These are phyloP conservation scores for Doris montereyensis DNA, from an alignment of 2,888 invertebrate genomes.

Conservation along the genomic window DNA sequence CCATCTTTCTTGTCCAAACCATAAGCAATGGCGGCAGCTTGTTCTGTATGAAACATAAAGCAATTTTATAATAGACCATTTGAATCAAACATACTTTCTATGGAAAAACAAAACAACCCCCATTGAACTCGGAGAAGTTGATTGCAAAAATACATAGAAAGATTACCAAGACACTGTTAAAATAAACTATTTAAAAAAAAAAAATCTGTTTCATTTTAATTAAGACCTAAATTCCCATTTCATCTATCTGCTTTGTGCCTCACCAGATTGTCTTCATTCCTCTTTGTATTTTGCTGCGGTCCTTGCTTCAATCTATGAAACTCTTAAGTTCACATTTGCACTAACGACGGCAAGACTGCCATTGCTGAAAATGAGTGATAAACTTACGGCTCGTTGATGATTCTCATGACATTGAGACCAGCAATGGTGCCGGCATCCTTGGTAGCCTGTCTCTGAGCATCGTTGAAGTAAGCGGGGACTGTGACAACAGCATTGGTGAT, in stretches of 20 bases:
- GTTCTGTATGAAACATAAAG: slow-evolving; percentile 78
- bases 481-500: slow-evolving; percentile 92
- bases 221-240: too few species aligned
- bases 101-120: neutral
- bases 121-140: neutral
- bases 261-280: too few species aligned
- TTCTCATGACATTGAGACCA: slow-evolving; percentile 91
- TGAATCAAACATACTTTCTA: neutral
- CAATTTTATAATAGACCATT: neutral
- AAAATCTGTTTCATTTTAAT: too few species aligned
- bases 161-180: neutral
- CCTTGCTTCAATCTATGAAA: too few species aligned
- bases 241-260: too few species aligned
- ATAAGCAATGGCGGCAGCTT: slow-evolving; percentile 96
- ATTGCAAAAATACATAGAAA: neutral
- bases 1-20: slow-evolving; percentile 97
- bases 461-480: slow-evolving; percentile 99
- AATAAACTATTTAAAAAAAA: too few species aligned
- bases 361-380: too few species aligned
- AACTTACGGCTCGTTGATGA: slow-evolving; percentile 88
- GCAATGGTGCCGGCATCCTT: slow-evolving; percentile 98
- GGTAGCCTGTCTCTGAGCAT: slow-evolving; percentile 98
- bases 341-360: too few species aligned
- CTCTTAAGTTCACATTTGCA: too few species aligned
- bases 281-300: too few species aligned